Conservation (phyloP, 2,113 vertebrate genomes). For the Xiphophorus couchianus region DNA sequence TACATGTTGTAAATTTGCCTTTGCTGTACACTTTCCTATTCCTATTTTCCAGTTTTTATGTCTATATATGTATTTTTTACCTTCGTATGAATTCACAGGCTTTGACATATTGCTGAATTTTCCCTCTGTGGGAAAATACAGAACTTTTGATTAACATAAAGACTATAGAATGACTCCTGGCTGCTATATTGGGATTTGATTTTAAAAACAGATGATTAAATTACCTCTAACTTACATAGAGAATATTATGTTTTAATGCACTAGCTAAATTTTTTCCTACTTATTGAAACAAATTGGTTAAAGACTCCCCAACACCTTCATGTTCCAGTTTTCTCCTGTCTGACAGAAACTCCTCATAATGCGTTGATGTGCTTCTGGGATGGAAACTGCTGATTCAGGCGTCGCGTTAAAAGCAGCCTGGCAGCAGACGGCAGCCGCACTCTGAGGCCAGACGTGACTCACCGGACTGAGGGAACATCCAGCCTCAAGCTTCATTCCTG, state of each 20-base stretch:
- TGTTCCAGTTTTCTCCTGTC: not conserved
- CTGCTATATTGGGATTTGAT: not conserved
- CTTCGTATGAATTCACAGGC: too few relatives aligned
- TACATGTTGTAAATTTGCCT: too few relatives aligned
- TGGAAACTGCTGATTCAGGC: slow-evolving; percentile 70
- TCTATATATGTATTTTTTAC: too few relatives aligned
- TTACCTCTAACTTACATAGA: slow-evolving; percentile 17
- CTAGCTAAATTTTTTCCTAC: slow-evolving; percentile 21
- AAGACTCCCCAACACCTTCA: not conserved
- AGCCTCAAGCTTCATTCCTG: slow-evolving; percentile 37
- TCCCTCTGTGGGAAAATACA: too few relatives aligned
- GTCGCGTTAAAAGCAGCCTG: slow-evolving; percentile 59
- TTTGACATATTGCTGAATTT: too few relatives aligned
- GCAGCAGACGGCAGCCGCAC: slow-evolving; percentile 40
- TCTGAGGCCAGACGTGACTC: slow-evolving; percentile 70
- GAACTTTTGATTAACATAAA: too few relatives aligned
- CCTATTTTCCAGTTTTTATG: too few relatives aligned
- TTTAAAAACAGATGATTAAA: not conserved
- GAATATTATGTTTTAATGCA: slow-evolving; percentile 9
- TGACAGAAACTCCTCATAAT: slow-evolving; percentile 3
- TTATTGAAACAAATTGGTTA: slow-evolving; percentile 23
- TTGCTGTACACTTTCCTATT: too few relatives aligned
- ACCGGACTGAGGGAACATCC: slow-evolving; percentile 45
- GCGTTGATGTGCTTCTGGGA: slow-evolving; percentile 12
- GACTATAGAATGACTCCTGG: too few relatives aligned